Evolutionary conservation across 2,888 invertebrate genomes (phyloP).

Genomic region (Sinhomidia bicolor): DNA sequence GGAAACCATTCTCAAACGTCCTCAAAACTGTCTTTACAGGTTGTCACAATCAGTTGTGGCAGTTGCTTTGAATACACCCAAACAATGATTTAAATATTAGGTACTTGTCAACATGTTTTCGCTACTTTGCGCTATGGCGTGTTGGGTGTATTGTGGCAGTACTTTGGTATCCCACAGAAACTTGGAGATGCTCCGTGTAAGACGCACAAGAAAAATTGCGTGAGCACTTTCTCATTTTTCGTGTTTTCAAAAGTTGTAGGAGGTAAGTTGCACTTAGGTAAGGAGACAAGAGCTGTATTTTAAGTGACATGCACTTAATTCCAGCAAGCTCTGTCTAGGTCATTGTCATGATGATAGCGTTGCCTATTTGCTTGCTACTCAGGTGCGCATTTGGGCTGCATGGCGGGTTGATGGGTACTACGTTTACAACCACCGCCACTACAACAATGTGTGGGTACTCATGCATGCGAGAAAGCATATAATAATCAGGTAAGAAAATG

Average conservation of each 20-base stretch:
- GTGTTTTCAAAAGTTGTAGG: background rate
- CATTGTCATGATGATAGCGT: slow-evolving; percentile 66
- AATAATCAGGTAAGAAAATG: slow-evolving; percentile 46
- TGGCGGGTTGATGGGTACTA: background rate
- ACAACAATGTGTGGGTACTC: slow-evolving; percentile 51
- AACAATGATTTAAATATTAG: too few relatives aligned
- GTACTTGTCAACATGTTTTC: too few relatives aligned
- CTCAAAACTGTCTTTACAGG: too few relatives aligned
- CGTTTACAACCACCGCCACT: background rate
- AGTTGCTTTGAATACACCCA: too few relatives aligned
- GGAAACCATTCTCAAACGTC: too few relatives aligned
- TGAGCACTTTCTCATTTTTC: background rate
- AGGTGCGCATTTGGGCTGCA: slow-evolving; percentile 16
- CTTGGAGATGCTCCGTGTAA: too few relatives aligned
- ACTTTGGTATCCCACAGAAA: too few relatives aligned
- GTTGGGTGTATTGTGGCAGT: too few relatives aligned
- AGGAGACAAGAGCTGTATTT: slow-evolving; percentile 25
- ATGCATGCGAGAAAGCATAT: slow-evolving; percentile 61
- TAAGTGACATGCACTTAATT: slow-evolving; percentile 55
- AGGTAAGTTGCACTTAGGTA: slow-evolving; percentile 3
- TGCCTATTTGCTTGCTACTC: background rate
- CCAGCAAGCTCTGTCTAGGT: slow-evolving; percentile 63
- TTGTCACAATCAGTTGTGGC: too few relatives aligned
- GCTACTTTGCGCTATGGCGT: too few relatives aligned
- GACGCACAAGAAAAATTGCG: background rate